Conservation (phyloP, 2,888 invertebrate species). For the Furcula furcula region DNA sequence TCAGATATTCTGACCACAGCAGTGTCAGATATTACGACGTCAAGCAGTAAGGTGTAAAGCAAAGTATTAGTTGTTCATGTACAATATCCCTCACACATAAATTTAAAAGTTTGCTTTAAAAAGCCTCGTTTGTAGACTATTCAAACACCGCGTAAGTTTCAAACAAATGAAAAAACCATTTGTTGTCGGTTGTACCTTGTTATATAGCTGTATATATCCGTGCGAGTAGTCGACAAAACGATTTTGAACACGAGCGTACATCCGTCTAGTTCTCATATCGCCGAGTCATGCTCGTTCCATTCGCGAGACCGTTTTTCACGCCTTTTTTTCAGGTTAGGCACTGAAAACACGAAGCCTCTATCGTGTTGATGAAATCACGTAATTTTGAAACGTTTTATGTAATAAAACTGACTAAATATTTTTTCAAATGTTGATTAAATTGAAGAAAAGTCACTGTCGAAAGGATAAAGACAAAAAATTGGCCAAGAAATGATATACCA, state of each 20-base stretch:
- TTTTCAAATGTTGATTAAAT: too few species aligned
- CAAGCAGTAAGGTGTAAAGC: too few species aligned
- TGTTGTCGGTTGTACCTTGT: neutral
- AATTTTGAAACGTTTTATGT: conserved; percentile 6
- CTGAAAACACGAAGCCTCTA: conserved; percentile 25
- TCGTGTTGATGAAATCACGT: conserved; percentile 31
- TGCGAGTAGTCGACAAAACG: conserved; percentile 35
- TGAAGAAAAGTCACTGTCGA: too few species aligned
- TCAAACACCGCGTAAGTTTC: conserved; percentile 29
- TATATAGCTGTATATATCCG: neutral
- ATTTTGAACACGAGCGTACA: conserved; percentile 38
- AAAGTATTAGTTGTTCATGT: too few species aligned
- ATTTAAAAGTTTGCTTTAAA: too few species aligned
- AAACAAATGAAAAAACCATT: conserved; percentile 34
- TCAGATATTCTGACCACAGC: too few species aligned
- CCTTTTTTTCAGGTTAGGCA: conserved; percentile 27
- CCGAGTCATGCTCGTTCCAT: conserved; percentile 48
- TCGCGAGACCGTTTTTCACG: conserved; percentile 39
- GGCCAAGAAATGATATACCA: too few species aligned
- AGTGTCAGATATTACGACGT: too few species aligned
- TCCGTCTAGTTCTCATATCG: conserved; percentile 24
- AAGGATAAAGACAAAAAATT: too few species aligned
- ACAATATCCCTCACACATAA: too few species aligned
- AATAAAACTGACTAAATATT: too few species aligned
- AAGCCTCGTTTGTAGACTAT: conserved; percentile 21